Percentiles rank a stretch among this genome's conserved stretches.
phyloP scores from a whole-genome alignment of 1,140 invertebrate genomes.

The Leptinotarsa texana region DNA sequence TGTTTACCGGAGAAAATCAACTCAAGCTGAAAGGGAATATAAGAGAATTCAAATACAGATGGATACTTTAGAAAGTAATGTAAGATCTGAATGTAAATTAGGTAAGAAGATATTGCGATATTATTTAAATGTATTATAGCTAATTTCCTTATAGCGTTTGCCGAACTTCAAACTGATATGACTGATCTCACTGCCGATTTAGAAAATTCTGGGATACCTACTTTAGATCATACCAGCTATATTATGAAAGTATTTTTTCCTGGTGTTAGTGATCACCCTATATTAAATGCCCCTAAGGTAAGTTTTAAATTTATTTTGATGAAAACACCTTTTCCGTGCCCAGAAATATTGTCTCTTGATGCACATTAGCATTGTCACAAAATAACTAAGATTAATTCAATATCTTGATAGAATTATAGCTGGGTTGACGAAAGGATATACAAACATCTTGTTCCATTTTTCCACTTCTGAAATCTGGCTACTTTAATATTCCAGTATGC shows the following conservation, averaged over 20 bases:
- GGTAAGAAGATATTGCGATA: conserved; percentile 56
- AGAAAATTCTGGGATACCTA: conserved; percentile 94
- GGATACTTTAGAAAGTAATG: conserved; percentile 98
- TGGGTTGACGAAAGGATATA: no score
- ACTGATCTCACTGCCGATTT: conserved; percentile 95
- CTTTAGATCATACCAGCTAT: conserved; percentile 93
- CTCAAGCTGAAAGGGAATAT: conserved; percentile 93
- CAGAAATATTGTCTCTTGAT: no score
- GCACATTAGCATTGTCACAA: no score
- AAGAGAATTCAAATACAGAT: conserved; percentile 98
- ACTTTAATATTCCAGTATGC: no score
- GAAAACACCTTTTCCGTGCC: no score
- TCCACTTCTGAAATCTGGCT: no score
- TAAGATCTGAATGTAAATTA: conserved; percentile 96
- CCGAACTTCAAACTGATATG: conserved; percentile 99
- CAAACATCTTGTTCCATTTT: no score
- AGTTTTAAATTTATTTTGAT: not conserved
- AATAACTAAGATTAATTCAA: no score
- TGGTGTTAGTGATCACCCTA: conserved; percentile 88
- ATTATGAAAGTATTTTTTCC: conserved; percentile 99
- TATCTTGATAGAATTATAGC: no score
- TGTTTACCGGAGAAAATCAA: conserved; percentile 88
- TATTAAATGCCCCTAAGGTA: conserved; percentile 82
- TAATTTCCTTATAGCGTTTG: conserved; percentile 76
- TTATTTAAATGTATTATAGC: conserved; percentile 3